A percentile compares a stretch with the other conserved stretches of the same genome.
Evolutionary conservation across 2,113 vertebrate species (phyloP).

Genomic region (Natator depressus): DNA sequence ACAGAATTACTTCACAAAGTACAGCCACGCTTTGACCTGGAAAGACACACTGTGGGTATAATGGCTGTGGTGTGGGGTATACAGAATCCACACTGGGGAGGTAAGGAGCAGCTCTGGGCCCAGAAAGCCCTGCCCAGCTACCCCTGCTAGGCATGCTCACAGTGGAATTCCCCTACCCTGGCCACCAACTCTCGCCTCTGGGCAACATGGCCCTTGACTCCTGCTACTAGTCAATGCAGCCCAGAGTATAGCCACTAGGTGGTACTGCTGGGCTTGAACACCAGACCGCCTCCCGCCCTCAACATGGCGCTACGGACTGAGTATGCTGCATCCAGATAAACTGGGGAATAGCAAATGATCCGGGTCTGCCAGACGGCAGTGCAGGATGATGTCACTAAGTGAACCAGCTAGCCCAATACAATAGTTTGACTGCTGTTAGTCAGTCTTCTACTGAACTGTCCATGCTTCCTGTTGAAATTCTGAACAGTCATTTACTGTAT

Average conservation of each 20-base stretch:
- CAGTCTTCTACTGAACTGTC: slow-evolving; percentile 27
- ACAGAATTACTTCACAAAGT: background rate
- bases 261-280: background rate
- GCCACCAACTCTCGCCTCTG: no score
- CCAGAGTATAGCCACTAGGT: background rate
- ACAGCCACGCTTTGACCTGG: background rate
- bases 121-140: no score
- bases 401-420: slow-evolving; percentile 1
- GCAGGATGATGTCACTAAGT: background rate
- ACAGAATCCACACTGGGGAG: no score
- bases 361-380: background rate
- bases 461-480: background rate
- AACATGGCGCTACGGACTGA: background rate
- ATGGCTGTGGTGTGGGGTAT: no score
- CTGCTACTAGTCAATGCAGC: no score
- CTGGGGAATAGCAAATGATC: slow-evolving; percentile 4
- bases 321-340: background rate
- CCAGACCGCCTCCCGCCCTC: background rate
- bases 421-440: background rate
- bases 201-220: no score
- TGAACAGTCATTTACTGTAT: slow-evolving; percentile 6
- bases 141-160: no score
- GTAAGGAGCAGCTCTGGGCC: no score
- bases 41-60: background rate
- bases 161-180: no score